Evolutionary conservation across 2,113 vertebrate species (phyloP), one percentile per base, ranked within the genome.

Genomic region (Scatophagus argus): DNA sequence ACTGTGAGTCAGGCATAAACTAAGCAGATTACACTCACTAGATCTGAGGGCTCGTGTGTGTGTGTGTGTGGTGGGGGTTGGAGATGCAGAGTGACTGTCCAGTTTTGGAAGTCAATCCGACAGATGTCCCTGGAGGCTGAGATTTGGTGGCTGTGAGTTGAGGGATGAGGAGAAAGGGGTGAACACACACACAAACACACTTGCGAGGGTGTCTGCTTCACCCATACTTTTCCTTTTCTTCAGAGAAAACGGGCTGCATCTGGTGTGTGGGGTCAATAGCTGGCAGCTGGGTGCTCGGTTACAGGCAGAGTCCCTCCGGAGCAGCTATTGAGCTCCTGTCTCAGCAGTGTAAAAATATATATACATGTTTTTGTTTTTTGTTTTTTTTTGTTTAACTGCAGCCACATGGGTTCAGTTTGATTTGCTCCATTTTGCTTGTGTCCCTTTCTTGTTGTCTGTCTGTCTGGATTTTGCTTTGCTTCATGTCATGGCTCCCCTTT

Each of bases 11-110:
- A 74, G 79, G 82, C 81, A 88, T 90, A 89, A 91, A 87, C 88
- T 91, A 91, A 93, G 86, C 90, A 91, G 85, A 93, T 93, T 91
- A 92, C 71, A 64, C 87, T 84, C 58, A 75, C 75, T 61, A 70
- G 62, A 79, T 82, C 85, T 74, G 75, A 85, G 87, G 39, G 43
- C 39, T 82, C 51, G 59, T 75, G 58, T 68, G 71, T 62, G 56
- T 55, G 61, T 39, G 55, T 14, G 62, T 16, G 8, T 47, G 36
- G 41, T 32, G 71, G 91, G 84, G 74, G 81, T 59, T 74, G 81
- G 81, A 79, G 44, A 65, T 16, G 64, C 63, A 74, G 52, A 81
- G 77, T 83, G 85, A 90, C 88, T 84, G 85, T 90, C 89, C 85
- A 77, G 80, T 85, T 89, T 80, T 81, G 80, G 81, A 88, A 89